Evolutionary conservation across 2,113 vertebrate species (phyloP).

Genomic region (Xiphophorus couchianus): DNA sequence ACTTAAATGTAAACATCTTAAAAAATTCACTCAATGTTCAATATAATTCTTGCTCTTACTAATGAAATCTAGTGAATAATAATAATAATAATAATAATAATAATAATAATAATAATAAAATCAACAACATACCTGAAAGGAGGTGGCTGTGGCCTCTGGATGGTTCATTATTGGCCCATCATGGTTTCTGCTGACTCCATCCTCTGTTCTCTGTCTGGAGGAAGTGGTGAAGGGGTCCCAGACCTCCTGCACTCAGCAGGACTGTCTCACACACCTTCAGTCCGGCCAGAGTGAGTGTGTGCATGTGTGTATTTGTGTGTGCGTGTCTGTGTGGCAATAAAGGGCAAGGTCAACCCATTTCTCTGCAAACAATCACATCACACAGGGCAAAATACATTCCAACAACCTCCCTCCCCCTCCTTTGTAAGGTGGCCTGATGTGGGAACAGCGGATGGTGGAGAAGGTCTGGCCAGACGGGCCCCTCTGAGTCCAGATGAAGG

Average conservation of each 20-base stretch:
- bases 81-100: too few relatives aligned
- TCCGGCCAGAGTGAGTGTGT: conserved; percentile 40
- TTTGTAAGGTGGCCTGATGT: conserved; percentile 74
- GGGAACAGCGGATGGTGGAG: conserved; percentile 59
- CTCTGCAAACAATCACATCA: conserved; percentile 83
- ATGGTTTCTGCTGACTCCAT: conserved; percentile 72
- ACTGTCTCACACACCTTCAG: conserved; percentile 78
- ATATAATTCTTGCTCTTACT: too few relatives aligned
- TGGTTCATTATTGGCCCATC: conserved; percentile 75
- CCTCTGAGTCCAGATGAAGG: conserved; percentile 62
- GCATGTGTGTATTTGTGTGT: conserved; percentile 37
- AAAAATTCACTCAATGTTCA: too few relatives aligned
- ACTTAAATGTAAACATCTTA: too few relatives aligned
- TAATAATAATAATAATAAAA: not conserved
- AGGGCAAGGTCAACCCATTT: conserved; percentile 79
- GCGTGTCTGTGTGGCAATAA: conserved; percentile 69
- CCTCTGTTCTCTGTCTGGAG: conserved; percentile 77
- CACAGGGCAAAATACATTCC: conserved; percentile 80
- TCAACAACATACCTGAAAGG: conserved; percentile 66
- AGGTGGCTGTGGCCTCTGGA: conserved; percentile 60
- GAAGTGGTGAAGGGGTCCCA: conserved; percentile 79
- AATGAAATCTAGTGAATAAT: not conserved
- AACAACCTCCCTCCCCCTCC: conserved; percentile 41
- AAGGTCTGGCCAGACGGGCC: conserved; percentile 56
- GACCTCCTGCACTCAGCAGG: conserved; percentile 79